Percentiles rank a stretch among this genome's conserved stretches.
Conservation (phyloP, 2,113 vertebrate genomes). For the Calyptommatus sinebrachiatus region DNA sequence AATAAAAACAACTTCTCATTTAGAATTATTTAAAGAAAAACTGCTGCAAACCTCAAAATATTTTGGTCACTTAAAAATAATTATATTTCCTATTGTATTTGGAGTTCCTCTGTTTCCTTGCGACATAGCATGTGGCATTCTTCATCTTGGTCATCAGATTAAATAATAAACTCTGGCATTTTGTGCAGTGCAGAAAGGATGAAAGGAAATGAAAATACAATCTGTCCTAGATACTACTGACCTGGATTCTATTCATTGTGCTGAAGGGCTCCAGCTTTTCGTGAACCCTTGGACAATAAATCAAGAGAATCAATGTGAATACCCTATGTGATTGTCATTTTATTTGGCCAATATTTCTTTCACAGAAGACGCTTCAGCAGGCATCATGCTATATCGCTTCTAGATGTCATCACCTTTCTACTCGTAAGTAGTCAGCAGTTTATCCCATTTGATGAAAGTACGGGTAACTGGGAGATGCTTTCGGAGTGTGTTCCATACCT, state of each 20-base stretch:
- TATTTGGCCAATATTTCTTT: neutral
- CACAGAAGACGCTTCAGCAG: neutral
- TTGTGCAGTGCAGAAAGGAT: neutral
- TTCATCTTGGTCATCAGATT: neutral
- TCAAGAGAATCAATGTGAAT: neutral
- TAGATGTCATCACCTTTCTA: neutral
- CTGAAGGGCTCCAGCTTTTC: constrained; percentile 8
- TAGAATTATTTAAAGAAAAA: neutral
- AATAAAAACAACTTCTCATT: neutral
- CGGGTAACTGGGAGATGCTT: constrained; percentile 62
- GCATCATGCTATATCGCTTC: neutral
- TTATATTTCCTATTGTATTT: neutral
- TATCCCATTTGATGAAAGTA: constrained; percentile 55
- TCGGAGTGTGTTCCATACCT: constrained; percentile 38
- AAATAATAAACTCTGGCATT: neutral
- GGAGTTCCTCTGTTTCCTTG: neutral
- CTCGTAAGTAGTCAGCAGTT: constrained; percentile 45
- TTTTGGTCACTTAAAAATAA: neutral
- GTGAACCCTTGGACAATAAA: constrained; percentile 24
- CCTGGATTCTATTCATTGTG: constrained; percentile 17
- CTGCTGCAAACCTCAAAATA: neutral
- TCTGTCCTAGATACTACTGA: neutral
- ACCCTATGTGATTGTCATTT: neutral
- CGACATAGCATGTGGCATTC: neutral
- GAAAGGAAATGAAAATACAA: neutral